These are phyloP conservation scores for Polypterus bichir DNA, from an alignment of 2,113 vertebrate species.

Conservation along the genomic window DNA sequence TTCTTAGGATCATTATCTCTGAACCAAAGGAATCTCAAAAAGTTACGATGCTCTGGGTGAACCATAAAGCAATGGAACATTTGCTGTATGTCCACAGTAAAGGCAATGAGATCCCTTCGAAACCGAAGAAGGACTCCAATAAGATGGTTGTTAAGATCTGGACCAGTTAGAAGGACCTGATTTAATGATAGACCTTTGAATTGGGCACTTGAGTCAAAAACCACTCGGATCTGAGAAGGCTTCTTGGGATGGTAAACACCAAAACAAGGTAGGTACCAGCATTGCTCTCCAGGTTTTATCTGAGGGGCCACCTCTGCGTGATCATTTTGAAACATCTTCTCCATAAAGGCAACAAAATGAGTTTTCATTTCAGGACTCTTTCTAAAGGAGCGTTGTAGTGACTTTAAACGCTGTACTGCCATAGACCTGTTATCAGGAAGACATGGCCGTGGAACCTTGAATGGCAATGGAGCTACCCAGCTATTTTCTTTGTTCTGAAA, in stretches of 20 bases:
- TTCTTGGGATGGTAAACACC: constrained; percentile 5
- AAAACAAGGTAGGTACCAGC: constrained; percentile 6
- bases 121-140: constrained; percentile 7
- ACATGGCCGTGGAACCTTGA: background rate
- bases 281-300: background rate
- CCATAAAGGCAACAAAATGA: background rate
- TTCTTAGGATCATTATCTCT: constrained; percentile 3
- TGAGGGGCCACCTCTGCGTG: background rate
- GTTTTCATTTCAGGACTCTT: background rate
- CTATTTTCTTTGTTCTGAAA: background rate
- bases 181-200: too few species aligned
- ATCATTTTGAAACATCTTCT: background rate
- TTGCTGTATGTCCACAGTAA: background rate
- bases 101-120: background rate
- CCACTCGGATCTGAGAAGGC: constrained; percentile 5
- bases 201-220: constrained; percentile 14
- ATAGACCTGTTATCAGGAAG: background rate
- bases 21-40: background rate
- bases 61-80: constrained; percentile 4
- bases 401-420: background rate
- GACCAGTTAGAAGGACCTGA: background rate
- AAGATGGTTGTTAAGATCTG: constrained; percentile 7
- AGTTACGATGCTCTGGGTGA: background rate
- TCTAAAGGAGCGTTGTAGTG: background rate
- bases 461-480: background rate